Percentiles rank a stretch among this genome's conserved stretches.
These are phyloP conservation scores for mouse (Mus musculus) DNA, from an alignment of 2,113 vertebrate genomes.

Conservation along the genomic window DNA sequence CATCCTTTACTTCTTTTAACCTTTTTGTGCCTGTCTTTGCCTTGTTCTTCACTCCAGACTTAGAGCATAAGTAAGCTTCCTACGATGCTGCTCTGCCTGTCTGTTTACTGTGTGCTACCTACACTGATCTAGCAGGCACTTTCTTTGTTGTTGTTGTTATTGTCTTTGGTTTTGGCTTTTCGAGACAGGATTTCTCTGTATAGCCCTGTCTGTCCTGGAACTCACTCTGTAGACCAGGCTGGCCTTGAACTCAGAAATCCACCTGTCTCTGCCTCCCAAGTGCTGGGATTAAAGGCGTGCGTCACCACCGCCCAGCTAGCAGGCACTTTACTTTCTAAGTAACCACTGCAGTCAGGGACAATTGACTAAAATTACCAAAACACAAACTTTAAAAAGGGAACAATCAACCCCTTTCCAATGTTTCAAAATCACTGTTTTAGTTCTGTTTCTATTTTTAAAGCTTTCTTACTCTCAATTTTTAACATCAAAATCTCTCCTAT, in stretches of 20 bases:
- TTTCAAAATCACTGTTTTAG: not conserved
- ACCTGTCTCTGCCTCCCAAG: too few relatives aligned
- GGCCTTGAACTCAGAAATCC: too few relatives aligned
- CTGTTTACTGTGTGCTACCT: not conserved
- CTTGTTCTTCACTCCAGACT: not conserved
- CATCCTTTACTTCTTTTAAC: not conserved
- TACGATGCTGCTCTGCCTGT: not conserved
- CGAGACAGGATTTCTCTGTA: too few relatives aligned
- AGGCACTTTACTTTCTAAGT: not conserved
- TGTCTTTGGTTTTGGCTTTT: too few relatives aligned
- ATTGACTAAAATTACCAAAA: not conserved
- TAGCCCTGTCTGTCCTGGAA: too few relatives aligned
- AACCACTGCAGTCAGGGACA: not conserved
- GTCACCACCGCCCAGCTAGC: too few relatives aligned
- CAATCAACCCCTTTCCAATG: not conserved
- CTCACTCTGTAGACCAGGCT: too few relatives aligned
- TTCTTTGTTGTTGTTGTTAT: too few relatives aligned
- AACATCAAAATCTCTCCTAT: not conserved
- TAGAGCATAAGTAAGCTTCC: not conserved
- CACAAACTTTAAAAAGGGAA: not conserved
- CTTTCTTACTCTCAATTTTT: not conserved
- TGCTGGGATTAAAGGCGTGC: too few relatives aligned
- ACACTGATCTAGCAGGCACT: not conserved
- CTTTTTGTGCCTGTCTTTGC: not conserved
- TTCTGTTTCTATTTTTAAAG: conserved; percentile 6